Base-by-base conservation (phyloP, 2,888 invertebrate species). In the Melolontha melolontha region DNA sequence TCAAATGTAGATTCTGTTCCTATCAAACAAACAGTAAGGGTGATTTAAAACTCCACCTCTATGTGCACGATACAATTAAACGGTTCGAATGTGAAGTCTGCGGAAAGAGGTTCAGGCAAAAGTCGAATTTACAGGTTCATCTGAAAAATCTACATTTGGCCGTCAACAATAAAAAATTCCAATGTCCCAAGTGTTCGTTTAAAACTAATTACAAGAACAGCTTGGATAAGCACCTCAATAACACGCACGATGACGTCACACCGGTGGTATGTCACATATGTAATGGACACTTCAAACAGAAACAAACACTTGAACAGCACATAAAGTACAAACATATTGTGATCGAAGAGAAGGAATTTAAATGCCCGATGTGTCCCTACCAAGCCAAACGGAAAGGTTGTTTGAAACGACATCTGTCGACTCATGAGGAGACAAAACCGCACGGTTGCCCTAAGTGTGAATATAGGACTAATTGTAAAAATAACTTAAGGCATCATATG, bases 131-230 rank as follows among this genome's bases (percentile, higher is more conserved):
- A 8, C 51, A 34, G 10, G 51, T 52, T 14, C 51, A 52, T 8
- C 34, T 52, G n/a, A 52, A 52, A 12, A 52, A 52, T 34, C 14
- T 52, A 5, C 51, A 52, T 52, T 34, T 52, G 14, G 51, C 51
- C 5, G 51, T 52, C 8, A 52, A 52, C 12, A 52, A 29, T 34
- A 52, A 52, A 34, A 52, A 52, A 14, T 52, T 52, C 7, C 29
- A 29, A 2, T 52, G 51, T 52, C 0, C 51, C 7, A 29, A 52
- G 14, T 52, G 51, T 27, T n/a, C n/a, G 4, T 52, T 52, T 12
- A 29, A 34, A 12, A 52, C 51, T 6, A 52, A 52, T 34, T 52
- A 52, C 14, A 52, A 52, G 51, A 27, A 52, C 29, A 52, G 51
- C 12, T 34, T 52, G 14, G 51, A 52, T 52, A 52, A 52, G 10